These are phyloP conservation scores for Anoura caudifer DNA, from an alignment of 2,113 vertebrate genomes.

Conservation along the genomic window DNA sequence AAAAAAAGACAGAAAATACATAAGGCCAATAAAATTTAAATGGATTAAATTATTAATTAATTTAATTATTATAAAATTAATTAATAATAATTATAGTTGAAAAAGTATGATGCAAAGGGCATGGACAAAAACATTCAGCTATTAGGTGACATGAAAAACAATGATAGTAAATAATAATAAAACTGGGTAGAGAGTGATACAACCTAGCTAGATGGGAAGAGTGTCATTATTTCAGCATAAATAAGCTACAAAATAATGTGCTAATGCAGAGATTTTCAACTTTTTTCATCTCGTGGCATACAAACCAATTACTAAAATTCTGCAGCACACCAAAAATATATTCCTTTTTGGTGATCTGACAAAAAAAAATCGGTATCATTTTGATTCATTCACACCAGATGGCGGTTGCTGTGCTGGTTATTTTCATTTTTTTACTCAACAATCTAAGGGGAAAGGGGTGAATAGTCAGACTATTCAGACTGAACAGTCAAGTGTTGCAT, in stretches of 20 bases:
- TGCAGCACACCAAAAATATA: not conserved
- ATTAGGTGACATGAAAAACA: not conserved
- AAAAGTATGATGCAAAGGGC: not conserved
- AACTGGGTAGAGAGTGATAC: not conserved
- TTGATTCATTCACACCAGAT: not conserved
- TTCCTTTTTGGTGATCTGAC: not conserved
- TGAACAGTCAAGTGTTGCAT: not conserved
- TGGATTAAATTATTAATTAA: not conserved
- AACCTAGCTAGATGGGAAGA: not conserved
- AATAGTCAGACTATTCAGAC: not conserved
- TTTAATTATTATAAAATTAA: no score
- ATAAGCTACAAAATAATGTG: not conserved
- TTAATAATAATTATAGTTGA: not conserved
- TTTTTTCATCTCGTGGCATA: not conserved
- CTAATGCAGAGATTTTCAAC: not conserved
- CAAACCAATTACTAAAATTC: not conserved
- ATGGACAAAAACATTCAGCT: not conserved
- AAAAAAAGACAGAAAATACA: not conserved
- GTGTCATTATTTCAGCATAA: not conserved
- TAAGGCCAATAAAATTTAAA: constrained; percentile 26
- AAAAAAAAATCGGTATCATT: not conserved
- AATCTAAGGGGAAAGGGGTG: not conserved
- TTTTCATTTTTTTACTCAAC: not conserved
- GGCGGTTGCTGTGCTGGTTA: not conserved
- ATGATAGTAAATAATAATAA: not conserved